Evolutionary conservation across 2,888 invertebrate genomes (phyloP).

Genomic region (Melipona bicolor): DNA sequence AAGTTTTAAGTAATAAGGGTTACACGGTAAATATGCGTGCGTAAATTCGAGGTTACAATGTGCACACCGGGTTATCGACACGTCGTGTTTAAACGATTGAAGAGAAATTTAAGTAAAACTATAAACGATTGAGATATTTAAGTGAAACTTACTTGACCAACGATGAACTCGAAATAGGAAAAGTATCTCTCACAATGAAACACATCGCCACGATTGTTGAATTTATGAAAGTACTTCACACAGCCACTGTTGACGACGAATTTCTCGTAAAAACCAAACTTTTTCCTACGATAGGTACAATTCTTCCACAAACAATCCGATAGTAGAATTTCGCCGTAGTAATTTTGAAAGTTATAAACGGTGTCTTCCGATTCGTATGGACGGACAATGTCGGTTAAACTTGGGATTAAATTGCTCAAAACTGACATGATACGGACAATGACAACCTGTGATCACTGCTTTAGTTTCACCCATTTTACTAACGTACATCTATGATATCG

Average conservation of each 20-base stretch:
- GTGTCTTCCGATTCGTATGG: slow-evolving; percentile 63
- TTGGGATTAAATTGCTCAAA: slow-evolving; percentile 43
- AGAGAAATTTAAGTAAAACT: no score
- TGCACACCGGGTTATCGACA: neutral
- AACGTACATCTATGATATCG: slow-evolving; percentile 38
- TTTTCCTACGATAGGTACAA: slow-evolving; percentile 35
- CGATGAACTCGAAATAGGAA: slow-evolving; percentile 41
- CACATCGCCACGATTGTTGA: slow-evolving; percentile 33
- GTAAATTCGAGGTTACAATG: neutral
- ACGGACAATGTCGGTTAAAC: slow-evolving; percentile 42
- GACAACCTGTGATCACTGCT: slow-evolving; percentile 32
- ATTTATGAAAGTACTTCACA: slow-evolving; percentile 41
- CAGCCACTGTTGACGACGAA: slow-evolving; percentile 43
- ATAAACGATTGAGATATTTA: neutral
- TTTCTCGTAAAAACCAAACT: slow-evolving; percentile 57
- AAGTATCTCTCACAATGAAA: slow-evolving; percentile 48
- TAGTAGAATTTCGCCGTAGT: slow-evolving; percentile 41
- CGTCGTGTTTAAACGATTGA: neutral
- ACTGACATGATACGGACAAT: slow-evolving; percentile 56
- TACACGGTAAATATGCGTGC: neutral
- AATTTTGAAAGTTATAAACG: slow-evolving; percentile 54
- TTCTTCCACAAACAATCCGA: slow-evolving; percentile 46
- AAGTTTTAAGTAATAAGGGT: neutral
- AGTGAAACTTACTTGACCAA: slow-evolving; percentile 49
- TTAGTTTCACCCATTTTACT: slow-evolving; percentile 62